phyloP scores from a whole-genome alignment of 2,888 invertebrate species.

The Hypercompe scribonia region DNA sequence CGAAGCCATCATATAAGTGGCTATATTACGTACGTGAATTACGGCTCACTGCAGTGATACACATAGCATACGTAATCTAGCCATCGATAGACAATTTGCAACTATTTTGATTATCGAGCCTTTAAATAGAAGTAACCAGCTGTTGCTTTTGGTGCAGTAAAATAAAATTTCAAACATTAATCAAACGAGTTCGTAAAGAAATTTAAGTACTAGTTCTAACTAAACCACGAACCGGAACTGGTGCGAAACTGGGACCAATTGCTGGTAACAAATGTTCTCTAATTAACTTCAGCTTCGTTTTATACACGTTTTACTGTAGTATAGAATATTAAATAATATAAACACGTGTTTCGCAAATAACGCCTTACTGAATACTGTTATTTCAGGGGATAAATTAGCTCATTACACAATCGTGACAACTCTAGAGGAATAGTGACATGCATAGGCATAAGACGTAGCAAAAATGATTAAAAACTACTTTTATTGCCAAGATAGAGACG shows the following conservation, averaged over 20 bases:
- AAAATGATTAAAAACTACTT: background rate
- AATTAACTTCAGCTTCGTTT: background rate
- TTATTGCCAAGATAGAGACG: background rate
- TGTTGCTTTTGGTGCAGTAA: too few relatives aligned
- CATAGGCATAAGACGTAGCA: background rate
- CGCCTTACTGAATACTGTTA: constrained; percentile 35
- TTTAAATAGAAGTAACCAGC: too few relatives aligned
- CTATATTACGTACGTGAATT: too few relatives aligned
- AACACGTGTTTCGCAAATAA: constrained; percentile 29
- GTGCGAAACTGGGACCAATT: background rate
- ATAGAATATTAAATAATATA: background rate
- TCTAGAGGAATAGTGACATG: constrained; percentile 2
- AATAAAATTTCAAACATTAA: background rate
- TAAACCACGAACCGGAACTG: background rate
- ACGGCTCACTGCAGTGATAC: too few relatives aligned
- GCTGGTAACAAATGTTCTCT: background rate
- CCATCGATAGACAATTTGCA: background rate
- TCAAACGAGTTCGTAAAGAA: background rate
- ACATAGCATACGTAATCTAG: too few relatives aligned
- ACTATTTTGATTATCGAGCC: background rate
- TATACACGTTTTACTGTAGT: background rate
- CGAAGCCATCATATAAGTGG: too few relatives aligned
- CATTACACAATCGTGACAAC: constrained; percentile 33
- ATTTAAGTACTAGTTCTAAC: background rate
- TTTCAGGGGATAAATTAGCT: constrained; percentile 45